Base-by-base conservation (phyloP, 2,888 invertebrate species). In the Chrysodeixis includens region DNA sequence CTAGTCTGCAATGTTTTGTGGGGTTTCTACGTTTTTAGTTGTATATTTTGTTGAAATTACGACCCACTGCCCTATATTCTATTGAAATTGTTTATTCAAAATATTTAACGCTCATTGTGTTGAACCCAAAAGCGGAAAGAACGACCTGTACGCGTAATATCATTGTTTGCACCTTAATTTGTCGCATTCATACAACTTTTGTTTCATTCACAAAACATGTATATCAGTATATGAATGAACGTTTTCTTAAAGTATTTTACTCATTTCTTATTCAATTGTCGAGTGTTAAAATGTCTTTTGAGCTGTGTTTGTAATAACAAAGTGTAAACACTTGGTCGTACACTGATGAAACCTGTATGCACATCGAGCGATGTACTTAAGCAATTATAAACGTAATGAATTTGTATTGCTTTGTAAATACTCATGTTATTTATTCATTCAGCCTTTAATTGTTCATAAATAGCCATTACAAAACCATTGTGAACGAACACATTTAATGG, bases 251-350 rank as follows among this genome's bases (percentile, higher is more conserved):
- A 55, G 46, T 76, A 82, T 59, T 77, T 69, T 56, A 63, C 69
- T 83, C 82, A 85, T 87, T 83, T 83, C 85, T 86, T 79, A 88
- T 87, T 82, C 83, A 85, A 74, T 77, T 84, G 85, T 86, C 83
- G 83, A 83, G 79, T 85, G 78, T 76, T 79, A 79, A 84, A 85
- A 73, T 76, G 70, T 78, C 75, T 81, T 80, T 81, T 74, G 76
- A 80, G 73, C 69, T 63, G 66, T 81, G 77, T 83, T 79, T 83
- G 76, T 76, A 71, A 76, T 82, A 76, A 81, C 54, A 56, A 71
- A 76, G 70, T 74, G 78, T 75, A 80, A 83, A 83, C 79, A 83
- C 56, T 78, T 68, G 70, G 66, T 71, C 62, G 67, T 64, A 69
- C 74, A 74, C 68, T 61, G 61, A 66, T 72, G 46, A 65, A 58